Evolutionary conservation across 2,113 vertebrate genomes (phyloP).

Genomic region (Piaya cayana): DNA sequence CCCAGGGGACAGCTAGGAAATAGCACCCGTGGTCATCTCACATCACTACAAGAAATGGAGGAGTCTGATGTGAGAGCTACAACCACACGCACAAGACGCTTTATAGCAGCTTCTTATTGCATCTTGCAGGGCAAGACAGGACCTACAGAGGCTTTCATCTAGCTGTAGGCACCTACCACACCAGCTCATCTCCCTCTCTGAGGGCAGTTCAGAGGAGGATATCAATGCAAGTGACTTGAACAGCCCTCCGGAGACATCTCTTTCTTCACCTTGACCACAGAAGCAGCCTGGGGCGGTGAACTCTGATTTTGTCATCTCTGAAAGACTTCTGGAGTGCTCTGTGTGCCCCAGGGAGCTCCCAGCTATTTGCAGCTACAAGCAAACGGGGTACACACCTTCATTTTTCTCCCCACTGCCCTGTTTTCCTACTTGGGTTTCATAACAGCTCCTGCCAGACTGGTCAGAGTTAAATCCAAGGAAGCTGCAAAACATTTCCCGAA

Average conservation of each 20-base stretch:
- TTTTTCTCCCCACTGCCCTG: background rate
- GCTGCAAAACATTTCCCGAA: background rate
- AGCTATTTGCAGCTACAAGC: background rate
- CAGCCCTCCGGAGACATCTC: background rate
- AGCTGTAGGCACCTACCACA: background rate
- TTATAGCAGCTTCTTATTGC: background rate
- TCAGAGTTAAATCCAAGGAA: background rate
- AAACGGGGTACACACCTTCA: background rate
- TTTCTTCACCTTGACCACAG: background rate
- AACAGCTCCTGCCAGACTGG: background rate
- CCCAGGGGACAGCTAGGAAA: background rate
- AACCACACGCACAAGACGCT: background rate
- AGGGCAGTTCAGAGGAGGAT: background rate
- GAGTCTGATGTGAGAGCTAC: accelerated
- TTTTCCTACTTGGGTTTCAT: background rate
- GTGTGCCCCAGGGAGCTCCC: background rate
- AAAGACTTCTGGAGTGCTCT: background rate
- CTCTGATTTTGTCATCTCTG: accelerated
- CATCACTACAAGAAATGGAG: accelerated
- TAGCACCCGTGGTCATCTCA: accelerated
- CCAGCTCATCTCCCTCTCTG: background rate
- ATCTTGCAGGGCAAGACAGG: background rate
- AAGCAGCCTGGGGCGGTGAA: background rate
- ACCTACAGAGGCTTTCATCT: background rate
- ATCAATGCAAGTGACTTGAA: background rate